A percentile compares a stretch with the other conserved stretches of the same genome.
Conservation (phyloP, 2,888 invertebrate species). For the Drosophila tripunctata region DNA sequence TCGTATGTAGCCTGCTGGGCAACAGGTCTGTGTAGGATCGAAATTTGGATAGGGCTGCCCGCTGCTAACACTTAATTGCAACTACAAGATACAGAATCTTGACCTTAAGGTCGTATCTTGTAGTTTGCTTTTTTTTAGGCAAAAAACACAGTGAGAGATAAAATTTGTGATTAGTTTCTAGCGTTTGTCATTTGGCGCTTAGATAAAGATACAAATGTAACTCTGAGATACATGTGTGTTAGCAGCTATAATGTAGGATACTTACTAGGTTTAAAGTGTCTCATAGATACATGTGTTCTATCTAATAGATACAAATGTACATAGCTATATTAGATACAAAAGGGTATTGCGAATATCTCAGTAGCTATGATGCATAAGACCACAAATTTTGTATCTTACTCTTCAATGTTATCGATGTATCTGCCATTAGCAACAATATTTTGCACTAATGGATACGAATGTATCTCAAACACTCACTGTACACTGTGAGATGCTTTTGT, state of each 20-base stretch:
- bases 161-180: slow-evolving; percentile 31
- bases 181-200: slow-evolving; percentile 27
- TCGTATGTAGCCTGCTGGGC: slow-evolving; percentile 47
- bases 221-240: not conserved
- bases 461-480: slow-evolving; percentile 14
- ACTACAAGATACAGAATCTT: slow-evolving; percentile 23
- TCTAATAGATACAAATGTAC: not conserved
- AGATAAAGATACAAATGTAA: slow-evolving; percentile 38
- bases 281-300: not conserved
- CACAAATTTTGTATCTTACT: too few relatives aligned
- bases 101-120: not conserved
- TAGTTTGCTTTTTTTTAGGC: slow-evolving; percentile 32
- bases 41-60: slow-evolving; percentile 16
- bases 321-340: not conserved
- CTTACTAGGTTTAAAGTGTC: too few relatives aligned
- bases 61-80: slow-evolving; percentile 54
- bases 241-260: too few relatives aligned
- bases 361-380: too few relatives aligned
- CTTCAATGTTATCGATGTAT: not conserved
- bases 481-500: not conserved
- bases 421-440: not conserved
- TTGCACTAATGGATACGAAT: not conserved
- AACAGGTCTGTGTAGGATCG: slow-evolving; percentile 16
- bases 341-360: too few relatives aligned
- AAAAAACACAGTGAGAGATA: slow-evolving; percentile 49